These are phyloP conservation scores for Pachymerium ferrugineum DNA, from an alignment of 2,888 invertebrate genomes.

Conservation along the genomic window DNA sequence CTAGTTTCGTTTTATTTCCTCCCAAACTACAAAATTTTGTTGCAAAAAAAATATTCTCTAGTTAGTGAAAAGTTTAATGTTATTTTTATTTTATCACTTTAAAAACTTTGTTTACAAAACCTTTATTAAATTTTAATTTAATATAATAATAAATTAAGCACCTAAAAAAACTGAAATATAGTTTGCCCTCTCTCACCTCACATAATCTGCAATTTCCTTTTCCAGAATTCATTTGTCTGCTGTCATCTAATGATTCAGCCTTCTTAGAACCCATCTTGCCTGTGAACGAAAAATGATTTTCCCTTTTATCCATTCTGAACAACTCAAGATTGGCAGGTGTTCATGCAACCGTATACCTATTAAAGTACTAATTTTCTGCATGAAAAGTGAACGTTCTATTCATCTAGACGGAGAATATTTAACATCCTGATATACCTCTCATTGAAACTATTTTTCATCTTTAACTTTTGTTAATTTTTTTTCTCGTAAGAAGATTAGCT, in stretches of 20 bases:
- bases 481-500: not conserved
- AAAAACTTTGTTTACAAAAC: too few species aligned
- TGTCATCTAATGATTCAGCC: not conserved
- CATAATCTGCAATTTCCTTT: not conserved
- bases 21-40: too few species aligned
- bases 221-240: not conserved
- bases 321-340: not conserved
- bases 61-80: too few species aligned
- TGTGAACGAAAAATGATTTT: not conserved
- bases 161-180: too few species aligned
- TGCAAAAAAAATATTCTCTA: too few species aligned
- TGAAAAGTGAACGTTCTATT: not conserved
- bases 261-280: not conserved
- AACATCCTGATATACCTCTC: too few species aligned
- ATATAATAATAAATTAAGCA: too few species aligned
- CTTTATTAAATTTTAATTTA: too few species aligned
- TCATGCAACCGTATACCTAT: not conserved
- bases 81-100: too few species aligned
- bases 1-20: too few species aligned
- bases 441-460: too few species aligned
- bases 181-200: not conserved
- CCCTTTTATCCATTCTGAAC: not conserved
- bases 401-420: too few species aligned
- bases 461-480: not conserved
- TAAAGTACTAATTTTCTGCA: not conserved